phyloP scores from a whole-genome alignment of 2,888 invertebrate species.

The Parasteatoda lunata region DNA sequence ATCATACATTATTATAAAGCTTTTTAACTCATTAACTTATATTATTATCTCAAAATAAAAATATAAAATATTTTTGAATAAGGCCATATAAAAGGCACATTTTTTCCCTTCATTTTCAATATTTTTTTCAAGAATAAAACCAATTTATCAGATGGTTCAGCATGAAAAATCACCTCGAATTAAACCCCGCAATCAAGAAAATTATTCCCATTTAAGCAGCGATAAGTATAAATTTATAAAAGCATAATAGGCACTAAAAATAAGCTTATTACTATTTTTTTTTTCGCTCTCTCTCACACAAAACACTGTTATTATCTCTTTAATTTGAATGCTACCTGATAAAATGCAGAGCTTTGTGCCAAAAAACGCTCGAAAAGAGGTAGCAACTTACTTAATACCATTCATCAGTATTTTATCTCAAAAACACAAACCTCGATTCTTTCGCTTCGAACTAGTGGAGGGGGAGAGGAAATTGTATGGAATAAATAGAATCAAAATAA shows the following conservation, averaged over 20 bases:
- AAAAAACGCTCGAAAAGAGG: background rate
- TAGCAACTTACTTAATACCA: conserved; percentile 32
- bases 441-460: background rate
- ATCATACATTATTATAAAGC: no score
- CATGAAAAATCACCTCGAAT: no score
- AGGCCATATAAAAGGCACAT: no score
- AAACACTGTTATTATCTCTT: conserved; percentile 6
- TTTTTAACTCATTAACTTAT: no score
- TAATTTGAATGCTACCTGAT: conserved; percentile 10
- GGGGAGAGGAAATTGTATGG: conserved; percentile 5
- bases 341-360: background rate
- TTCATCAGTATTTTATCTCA: conserved; percentile 49
- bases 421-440: conserved; percentile 42
- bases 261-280: conserved; percentile 31
- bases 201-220: no score
- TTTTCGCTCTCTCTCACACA: conserved; percentile 3
- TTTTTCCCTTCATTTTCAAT: no score
- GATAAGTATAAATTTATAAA: background rate
- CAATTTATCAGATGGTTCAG: no score
- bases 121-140: no score
- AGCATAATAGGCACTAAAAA: conserved; percentile 46
- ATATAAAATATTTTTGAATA: no score
- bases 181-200: no score
- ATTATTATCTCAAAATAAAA: no score
- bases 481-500: conserved; percentile 12